phyloP scores from a whole-genome alignment of 2,797 vertebrate genomes.

The Crenichthys baileyi region DNA sequence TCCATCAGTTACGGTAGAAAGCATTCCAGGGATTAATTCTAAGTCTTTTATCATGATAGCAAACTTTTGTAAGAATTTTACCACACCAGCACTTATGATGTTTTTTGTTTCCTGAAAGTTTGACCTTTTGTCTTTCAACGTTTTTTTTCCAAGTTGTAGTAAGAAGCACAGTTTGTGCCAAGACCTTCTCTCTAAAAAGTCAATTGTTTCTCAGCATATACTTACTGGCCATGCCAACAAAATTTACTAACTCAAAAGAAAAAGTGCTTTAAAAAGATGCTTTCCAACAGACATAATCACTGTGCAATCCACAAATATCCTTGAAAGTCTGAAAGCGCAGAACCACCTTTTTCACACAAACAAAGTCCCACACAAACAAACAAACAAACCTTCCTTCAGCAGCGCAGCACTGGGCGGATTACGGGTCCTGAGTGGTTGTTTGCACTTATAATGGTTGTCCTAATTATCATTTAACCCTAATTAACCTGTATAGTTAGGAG shows the following conservation, averaged over 20 bases:
- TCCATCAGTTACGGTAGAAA: constrained; percentile 37
- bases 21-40: constrained; percentile 44
- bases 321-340: constrained; percentile 8
- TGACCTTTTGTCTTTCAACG: background rate
- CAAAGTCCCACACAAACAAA: constrained; percentile 46
- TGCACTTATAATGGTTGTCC: constrained; percentile 78
- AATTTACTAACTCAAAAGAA: background rate
- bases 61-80: constrained; percentile 12
- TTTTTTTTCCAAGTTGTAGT: background rate
- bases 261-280: background rate
- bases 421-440: constrained; percentile 72
- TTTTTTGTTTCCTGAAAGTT: background rate
- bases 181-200: constrained; percentile 26
- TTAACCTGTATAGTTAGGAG: constrained; percentile 81
- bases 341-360: constrained; percentile 25
- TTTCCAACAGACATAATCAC: background rate
- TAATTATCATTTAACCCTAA: constrained; percentile 86
- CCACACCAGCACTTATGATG: background rate
- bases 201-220: constrained; percentile 4
- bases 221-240: background rate
- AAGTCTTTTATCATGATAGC: constrained; percentile 15
- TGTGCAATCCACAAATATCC: constrained; percentile 11
- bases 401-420: constrained; percentile 64
- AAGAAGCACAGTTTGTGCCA: background rate
- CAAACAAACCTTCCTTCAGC: constrained; percentile 51